phyloP scores from a whole-genome alignment of 2,113 vertebrate species.

The Rhegmatorhina hoffmannsi region DNA sequence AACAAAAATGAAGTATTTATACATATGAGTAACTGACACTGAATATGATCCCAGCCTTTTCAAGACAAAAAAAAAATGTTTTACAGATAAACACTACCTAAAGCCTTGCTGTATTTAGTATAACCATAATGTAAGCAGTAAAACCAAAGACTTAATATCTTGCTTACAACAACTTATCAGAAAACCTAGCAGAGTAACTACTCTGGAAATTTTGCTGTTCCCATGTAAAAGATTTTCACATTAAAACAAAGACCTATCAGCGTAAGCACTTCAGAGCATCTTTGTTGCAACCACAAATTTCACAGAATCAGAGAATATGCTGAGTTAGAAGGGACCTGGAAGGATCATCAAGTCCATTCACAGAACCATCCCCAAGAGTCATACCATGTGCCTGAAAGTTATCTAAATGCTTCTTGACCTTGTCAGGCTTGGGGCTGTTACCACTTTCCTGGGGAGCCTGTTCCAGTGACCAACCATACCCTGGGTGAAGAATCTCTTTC shows the following conservation, averaged over 20 bases:
- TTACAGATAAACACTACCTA: not conserved
- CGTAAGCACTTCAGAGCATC: not conserved
- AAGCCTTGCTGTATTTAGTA: not conserved
- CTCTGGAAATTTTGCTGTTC: not conserved
- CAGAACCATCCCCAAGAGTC: not conserved
- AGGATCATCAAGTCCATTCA: not conserved
- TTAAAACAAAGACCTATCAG: not conserved
- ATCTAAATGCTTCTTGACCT: not conserved
- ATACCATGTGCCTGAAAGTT: not conserved
- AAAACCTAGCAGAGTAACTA: not conserved
- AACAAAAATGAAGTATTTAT: not conserved
- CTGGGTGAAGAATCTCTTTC: not conserved
- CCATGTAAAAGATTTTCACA: not conserved
- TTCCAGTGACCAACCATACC: not conserved
- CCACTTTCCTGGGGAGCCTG: not conserved
- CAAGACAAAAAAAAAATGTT: not conserved
- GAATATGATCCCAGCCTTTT: not conserved
- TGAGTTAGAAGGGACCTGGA: not conserved
- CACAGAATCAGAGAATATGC: not conserved
- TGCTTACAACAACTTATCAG: not conserved
- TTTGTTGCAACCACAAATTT: not conserved
- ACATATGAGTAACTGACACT: not conserved
- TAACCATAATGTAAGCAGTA: not conserved
- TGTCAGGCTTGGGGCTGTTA: not conserved
- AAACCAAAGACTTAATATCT: not conserved